Evolutionary conservation across 1,140 invertebrate genomes (phyloP).

Genomic region (Drosophila pseudoananassae): DNA sequence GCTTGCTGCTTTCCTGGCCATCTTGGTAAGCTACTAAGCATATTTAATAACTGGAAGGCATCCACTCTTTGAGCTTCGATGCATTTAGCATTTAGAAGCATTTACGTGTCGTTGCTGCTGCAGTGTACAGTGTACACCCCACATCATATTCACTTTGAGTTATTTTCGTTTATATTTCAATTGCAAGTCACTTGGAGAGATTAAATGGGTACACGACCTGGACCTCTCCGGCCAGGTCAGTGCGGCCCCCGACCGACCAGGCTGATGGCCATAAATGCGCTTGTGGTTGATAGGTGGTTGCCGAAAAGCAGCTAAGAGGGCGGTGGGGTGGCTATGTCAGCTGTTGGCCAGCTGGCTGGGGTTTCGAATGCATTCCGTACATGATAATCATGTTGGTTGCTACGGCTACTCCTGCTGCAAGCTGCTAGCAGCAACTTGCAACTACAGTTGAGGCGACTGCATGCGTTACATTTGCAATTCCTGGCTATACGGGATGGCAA

Average conservation of each 20-base stretch:
- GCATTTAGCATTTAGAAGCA: slow-evolving; percentile 49
- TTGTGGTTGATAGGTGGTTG: slow-evolving; percentile 56
- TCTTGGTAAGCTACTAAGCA: slow-evolving; percentile 20
- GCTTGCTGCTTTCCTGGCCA: not conserved
- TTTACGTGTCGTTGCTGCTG: slow-evolving; percentile 30
- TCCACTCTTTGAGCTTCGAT: slow-evolving; percentile 18
- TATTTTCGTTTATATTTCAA: slow-evolving; percentile 76
- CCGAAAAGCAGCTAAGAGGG: slow-evolving; percentile 4
- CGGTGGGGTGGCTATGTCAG: slow-evolving; percentile 51
- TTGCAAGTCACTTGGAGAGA: slow-evolving; percentile 77
- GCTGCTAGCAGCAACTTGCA: slow-evolving; percentile 18
- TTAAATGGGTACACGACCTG: slow-evolving; percentile 64
- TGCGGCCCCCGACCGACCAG: not conserved
- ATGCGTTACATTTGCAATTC: slow-evolving; percentile 72
- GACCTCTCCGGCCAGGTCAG: not conserved
- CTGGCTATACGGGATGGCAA: slow-evolving; percentile 3
- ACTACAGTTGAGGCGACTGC: slow-evolving; percentile 15
- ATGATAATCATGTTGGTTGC: slow-evolving; percentile 70
- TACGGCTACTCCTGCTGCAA: slow-evolving; percentile 18
- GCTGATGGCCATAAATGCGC: slow-evolving; percentile 56
- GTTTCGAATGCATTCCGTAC: slow-evolving; percentile 59
- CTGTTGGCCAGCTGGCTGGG: slow-evolving; percentile 56
- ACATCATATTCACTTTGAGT: slow-evolving; percentile 80
- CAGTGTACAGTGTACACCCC: slow-evolving; percentile 2
- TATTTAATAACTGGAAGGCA: slow-evolving; percentile 28